A percentile compares a stretch with the other conserved stretches of the same genome.
Conservation (phyloP, 2,888 invertebrate species). For the Eupithecia subumbrata region DNA sequence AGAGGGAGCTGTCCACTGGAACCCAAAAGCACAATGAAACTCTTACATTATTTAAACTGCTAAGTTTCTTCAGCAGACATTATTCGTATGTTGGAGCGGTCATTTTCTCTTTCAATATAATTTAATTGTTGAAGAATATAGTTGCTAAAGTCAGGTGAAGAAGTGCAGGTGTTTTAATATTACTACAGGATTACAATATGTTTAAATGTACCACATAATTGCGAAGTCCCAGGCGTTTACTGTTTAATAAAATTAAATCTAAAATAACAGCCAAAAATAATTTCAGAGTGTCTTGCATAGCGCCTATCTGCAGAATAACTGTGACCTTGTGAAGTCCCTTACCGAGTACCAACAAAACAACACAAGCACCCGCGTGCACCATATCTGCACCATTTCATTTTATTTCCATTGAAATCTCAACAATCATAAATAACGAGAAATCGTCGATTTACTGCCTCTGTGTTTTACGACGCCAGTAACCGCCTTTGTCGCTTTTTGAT, state of each 20-base stretch:
- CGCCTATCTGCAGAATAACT: not conserved
- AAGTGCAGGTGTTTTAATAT: not conserved
- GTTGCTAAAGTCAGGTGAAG: no score
- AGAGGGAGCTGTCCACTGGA: conserved; percentile 21
- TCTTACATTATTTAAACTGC: not conserved
- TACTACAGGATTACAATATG: not conserved
- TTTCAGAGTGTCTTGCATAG: not conserved
- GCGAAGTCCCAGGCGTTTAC: not conserved
- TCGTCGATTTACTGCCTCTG: conserved; percentile 51
- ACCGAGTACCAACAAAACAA: conserved; percentile 32
- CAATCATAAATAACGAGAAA: conserved; percentile 51
- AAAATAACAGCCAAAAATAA: no score
- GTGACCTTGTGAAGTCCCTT: conserved; percentile 14
- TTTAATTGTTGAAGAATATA: no score
- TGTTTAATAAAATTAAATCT: no score
- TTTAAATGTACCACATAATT: not conserved
- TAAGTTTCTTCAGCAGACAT: no score
- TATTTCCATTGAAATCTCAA: conserved; percentile 43
- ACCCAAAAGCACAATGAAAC: not conserved
- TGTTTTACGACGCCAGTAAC: conserved; percentile 50
- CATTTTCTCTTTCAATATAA: not conserved
- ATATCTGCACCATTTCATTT: conserved; percentile 32
- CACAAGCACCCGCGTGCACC: conserved; percentile 23
- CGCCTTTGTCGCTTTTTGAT: conserved; percentile 45
- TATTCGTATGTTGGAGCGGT: no score